These are phyloP conservation scores for Amphipyra berbera DNA, from an alignment of 2,888 invertebrate genomes.

Conservation along the genomic window DNA sequence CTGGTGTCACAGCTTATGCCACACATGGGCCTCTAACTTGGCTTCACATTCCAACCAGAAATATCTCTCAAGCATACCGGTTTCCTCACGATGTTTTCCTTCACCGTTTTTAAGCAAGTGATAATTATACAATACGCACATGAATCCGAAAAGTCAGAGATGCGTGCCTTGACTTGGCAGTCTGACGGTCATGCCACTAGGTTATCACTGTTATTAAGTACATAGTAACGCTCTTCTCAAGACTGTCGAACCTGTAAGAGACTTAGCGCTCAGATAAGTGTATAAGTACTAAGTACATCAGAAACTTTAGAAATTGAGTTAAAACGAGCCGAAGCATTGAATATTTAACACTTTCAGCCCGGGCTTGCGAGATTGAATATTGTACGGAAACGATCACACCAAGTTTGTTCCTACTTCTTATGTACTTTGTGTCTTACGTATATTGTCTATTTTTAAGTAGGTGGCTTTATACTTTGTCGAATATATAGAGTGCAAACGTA, in stretches of 20 bases:
- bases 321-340: slow-evolving; percentile 40
- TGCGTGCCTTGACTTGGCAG: no score
- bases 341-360: slow-evolving; percentile 42
- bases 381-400: slow-evolving; percentile 30
- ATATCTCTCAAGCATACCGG: no score
- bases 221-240: background rate
- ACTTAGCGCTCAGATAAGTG: slow-evolving; percentile 13
- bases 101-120: no score
- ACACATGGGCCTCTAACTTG: no score
- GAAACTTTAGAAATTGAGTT: slow-evolving; percentile 39
- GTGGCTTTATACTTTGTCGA: slow-evolving; percentile 16
- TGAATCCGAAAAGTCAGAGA: no score
- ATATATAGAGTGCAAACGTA: background rate
- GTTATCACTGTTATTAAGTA: no score
- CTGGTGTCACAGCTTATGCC: no score
- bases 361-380: slow-evolving; percentile 41
- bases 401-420: slow-evolving; percentile 12
- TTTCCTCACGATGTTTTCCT: no score
- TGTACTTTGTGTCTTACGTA: slow-evolving; percentile 4
- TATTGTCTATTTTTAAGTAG: slow-evolving; percentile 16
- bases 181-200: no score
- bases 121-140: no score
- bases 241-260: background rate
- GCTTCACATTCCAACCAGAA: no score
- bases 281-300: slow-evolving; percentile 22